Base-by-base conservation (phyloP, 2,888 invertebrate species). In the Philaethria dido region DNA sequence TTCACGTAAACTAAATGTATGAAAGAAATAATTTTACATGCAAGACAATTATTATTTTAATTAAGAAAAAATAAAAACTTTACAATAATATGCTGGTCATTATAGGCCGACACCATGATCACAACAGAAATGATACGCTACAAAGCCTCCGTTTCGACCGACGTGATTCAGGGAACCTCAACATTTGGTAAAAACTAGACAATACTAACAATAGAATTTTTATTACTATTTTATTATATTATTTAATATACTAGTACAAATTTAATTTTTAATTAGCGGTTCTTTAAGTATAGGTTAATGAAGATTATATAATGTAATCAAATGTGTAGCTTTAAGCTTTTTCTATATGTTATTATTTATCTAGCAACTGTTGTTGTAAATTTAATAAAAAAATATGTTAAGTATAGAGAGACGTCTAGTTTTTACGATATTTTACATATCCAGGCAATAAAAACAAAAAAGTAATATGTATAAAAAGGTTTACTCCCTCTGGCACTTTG, bases 71-170 rank as follows among this genome's bases (percentile, higher is more conserved):
- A 45, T n/a, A n/a, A n/a, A n/a, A n/a, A n/a, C n/a, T n/a, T n/a
- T n/a, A n/a, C n/a, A n/a, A 61, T 59, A 57, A 57, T 59, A 66
- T 62, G 66, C 69, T 72, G 71, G 69, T 57, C 74, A 76, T 76
- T 69, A 67, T 74, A 73, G 61, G 69, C 67, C 72, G 50, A 70
- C 68, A 69, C 63, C 73, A 72, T 70, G 77, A 74, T 74, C 79
- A 83, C 84, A 80, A 83, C 84, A 81, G 84, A 83, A 89, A 85
- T 91, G 90, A 87, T 80, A 85, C 83, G 84, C 79, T 85, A 88
- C 82, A 85, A 74, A 87, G 88, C 79, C 79, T 84, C 72, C 80
- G 79, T 77, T 85, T 82, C 81, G 80, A 81, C 75, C 77, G 81
- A 74, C 80, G 75, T 74, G 76, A 68, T 65, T 33, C 86, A 89